phyloP scores from a whole-genome alignment of 2,797 vertebrate species.

The Gymnodraco acuticeps region DNA sequence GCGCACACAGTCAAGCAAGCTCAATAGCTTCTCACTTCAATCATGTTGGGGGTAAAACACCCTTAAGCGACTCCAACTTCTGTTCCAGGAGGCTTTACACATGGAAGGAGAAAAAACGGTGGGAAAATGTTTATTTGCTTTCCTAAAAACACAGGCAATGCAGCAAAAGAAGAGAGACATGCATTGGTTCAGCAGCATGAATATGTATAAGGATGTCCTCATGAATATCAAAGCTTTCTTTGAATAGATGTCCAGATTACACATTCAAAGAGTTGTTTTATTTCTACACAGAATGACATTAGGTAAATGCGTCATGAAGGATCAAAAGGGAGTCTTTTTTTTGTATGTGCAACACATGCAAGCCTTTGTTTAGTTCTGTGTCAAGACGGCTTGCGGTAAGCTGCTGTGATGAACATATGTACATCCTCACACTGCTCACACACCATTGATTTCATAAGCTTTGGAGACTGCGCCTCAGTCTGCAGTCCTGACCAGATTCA shows the following conservation, averaged over 20 bases:
- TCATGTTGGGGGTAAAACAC: slow-evolving; percentile 56
- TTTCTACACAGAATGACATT: slow-evolving; percentile 59
- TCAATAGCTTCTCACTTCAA: slow-evolving; percentile 70
- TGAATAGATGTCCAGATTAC: slow-evolving; percentile 75
- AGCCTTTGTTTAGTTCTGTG: slow-evolving; percentile 67
- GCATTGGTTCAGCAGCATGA: slow-evolving; percentile 76
- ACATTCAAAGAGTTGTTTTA: slow-evolving; percentile 69
- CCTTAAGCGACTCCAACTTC: slow-evolving; percentile 56
- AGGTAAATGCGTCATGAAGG: slow-evolving; percentile 62
- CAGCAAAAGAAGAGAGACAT: slow-evolving; percentile 71
- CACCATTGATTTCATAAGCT: slow-evolving; percentile 72
- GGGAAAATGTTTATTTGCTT: slow-evolving; percentile 32
- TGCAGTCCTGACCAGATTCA: slow-evolving; percentile 71
- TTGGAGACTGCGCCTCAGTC: slow-evolving; percentile 59
- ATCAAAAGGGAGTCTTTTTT: slow-evolving; percentile 66
- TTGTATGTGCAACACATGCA: slow-evolving; percentile 59
- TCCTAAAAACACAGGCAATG: slow-evolving; percentile 52
- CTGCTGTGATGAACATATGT: slow-evolving; percentile 63
- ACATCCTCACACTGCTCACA: slow-evolving; percentile 37
- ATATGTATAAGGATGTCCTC: slow-evolving; percentile 77
- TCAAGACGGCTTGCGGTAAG: slow-evolving; percentile 48
- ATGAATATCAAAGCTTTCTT: slow-evolving; percentile 83
- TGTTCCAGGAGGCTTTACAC: slow-evolving; percentile 18
- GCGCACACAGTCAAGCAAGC: slow-evolving; percentile 64
- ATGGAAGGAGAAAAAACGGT: not conserved